phyloP scores from a whole-genome alignment of 1,140 invertebrate species.

The Cydia pomonella region DNA sequence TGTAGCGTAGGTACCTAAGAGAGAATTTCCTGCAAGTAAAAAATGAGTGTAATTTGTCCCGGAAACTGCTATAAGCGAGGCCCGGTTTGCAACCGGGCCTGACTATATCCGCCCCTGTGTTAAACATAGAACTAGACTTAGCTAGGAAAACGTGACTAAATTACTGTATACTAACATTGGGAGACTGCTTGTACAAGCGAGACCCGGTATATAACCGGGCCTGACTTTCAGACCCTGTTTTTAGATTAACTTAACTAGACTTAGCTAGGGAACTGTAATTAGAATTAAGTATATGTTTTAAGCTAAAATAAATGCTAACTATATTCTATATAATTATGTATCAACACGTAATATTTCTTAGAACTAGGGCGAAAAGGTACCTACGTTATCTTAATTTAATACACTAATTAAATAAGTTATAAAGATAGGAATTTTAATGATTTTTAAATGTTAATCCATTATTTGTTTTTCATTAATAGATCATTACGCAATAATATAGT shows the following conservation, averaged over 20 bases:
- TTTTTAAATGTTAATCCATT: constrained; percentile 20
- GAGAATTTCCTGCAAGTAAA: constrained; percentile 26
- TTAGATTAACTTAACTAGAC: constrained; percentile 9
- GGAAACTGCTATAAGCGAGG: constrained; percentile 28
- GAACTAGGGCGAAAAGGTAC: constrained; percentile 16
- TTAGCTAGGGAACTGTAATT: not conserved
- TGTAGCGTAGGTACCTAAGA: constrained; percentile 13
- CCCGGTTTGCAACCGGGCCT: constrained; percentile 12
- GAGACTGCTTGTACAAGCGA: constrained; percentile 9
- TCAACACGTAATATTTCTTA: constrained; percentile 8
- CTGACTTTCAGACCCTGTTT: constrained; percentile 4
- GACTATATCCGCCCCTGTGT: constrained; percentile 32
- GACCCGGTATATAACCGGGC: not conserved
- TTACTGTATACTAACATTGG: not conserved
- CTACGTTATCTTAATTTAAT: constrained; percentile 29
- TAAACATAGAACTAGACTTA: not conserved
- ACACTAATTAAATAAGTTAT: constrained; percentile 6
- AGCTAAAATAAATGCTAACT: not conserved
- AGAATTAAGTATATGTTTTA: not conserved
- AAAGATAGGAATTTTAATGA: constrained; percentile 19
- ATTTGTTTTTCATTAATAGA: not conserved
- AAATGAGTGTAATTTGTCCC: not conserved
- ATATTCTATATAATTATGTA: constrained; percentile 9
- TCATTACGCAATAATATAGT: constrained; percentile 7
- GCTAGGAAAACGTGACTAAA: not conserved